These are phyloP conservation scores for Cyaniris semiargus DNA, from an alignment of 2,888 invertebrate genomes.

Conservation along the genomic window DNA sequence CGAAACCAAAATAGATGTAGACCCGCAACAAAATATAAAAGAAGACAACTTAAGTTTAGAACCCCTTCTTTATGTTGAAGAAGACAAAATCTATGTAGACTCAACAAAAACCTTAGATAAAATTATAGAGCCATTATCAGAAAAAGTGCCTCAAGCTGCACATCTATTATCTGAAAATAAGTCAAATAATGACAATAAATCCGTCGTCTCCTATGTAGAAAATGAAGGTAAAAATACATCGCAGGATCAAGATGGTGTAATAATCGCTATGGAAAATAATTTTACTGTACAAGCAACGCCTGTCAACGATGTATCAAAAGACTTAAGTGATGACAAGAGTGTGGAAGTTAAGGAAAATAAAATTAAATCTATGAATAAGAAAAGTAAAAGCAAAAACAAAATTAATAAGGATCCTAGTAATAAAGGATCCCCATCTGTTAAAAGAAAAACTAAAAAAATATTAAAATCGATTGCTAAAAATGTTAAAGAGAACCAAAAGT, in stretches of 20 bases:
- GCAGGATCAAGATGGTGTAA: not conserved
- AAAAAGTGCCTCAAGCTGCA: not conserved
- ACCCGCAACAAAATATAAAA: not conserved
- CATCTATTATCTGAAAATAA: not conserved
- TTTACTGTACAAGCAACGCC: not conserved
- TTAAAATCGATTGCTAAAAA: conserved; percentile 17
- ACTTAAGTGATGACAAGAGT: not conserved
- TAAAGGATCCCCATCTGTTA: conserved; percentile 7
- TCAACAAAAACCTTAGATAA: not conserved
- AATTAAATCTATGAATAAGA: conserved; percentile 37
- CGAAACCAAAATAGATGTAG: not conserved
- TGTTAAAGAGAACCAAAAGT: conserved; percentile 23
- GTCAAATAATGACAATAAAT: not conserved
- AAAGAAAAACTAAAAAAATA: conserved; percentile 14
- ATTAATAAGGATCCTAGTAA: not conserved
- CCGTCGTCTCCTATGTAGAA: not conserved
- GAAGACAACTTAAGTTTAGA: not conserved
- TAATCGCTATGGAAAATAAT: not conserved
- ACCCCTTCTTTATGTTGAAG: not conserved
- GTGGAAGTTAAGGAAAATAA: conserved; percentile 29
- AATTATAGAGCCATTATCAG: not conserved
- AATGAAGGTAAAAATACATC: not conserved
- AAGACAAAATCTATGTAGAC: not conserved
- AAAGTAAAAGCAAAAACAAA: conserved; percentile 31
- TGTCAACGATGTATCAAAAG: not conserved